Evolutionary conservation across 2,113 vertebrate species (phyloP).

Genomic region (Prietella phreatophila): DNA sequence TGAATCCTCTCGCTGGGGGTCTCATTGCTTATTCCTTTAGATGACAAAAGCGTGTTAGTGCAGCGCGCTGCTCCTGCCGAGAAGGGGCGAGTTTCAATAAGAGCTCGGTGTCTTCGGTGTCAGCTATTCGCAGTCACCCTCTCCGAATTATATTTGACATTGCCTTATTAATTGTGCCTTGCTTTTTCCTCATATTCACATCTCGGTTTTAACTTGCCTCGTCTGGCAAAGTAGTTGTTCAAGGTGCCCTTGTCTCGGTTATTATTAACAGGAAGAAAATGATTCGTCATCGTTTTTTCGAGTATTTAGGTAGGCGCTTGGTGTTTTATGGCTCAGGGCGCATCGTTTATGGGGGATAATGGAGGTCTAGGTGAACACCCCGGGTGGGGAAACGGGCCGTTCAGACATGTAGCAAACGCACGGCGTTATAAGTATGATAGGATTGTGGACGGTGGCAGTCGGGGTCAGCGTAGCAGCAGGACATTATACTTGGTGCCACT

Average conservation of each 20-base stretch:
- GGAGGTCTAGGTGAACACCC: neutral
- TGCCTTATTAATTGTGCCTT: constrained; percentile 28
- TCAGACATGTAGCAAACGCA: neutral
- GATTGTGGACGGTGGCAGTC: neutral
- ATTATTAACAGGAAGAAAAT: neutral
- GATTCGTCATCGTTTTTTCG: neutral
- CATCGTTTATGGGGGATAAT: neutral
- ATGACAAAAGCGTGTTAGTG: constrained; percentile 36
- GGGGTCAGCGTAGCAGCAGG: neutral
- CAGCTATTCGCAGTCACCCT: constrained; percentile 7
- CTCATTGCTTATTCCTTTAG: constrained; percentile 13
- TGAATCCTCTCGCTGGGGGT: neutral
- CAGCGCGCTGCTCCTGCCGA: neutral
- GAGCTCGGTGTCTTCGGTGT: constrained; percentile 11
- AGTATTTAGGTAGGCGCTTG: neutral
- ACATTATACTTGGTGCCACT: neutral
- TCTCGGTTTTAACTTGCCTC: constrained; percentile 13
- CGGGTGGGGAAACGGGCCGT: neutral
- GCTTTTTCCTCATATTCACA: constrained; percentile 5
- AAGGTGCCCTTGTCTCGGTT: constrained; percentile 5
- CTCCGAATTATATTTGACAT: constrained; percentile 31
- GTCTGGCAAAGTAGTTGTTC: neutral
- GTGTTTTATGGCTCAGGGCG: constrained; percentile 2
- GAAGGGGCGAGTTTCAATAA: constrained; percentile 18
- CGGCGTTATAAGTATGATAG: neutral